Base-by-base conservation (phyloP, 1,140 invertebrate species). In the Drosophila tropicalis region DNA sequence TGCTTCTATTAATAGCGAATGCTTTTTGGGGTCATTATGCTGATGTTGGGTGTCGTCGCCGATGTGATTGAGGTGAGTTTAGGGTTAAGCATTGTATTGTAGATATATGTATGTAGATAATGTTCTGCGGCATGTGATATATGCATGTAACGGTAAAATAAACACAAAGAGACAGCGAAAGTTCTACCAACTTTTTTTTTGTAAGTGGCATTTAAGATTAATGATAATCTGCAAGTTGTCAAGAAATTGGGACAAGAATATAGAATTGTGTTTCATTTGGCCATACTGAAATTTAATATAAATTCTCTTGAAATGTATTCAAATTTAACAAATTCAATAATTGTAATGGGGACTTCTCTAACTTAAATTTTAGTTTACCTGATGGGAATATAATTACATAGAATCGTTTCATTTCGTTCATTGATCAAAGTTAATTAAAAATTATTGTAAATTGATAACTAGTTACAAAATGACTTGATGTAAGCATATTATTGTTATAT, bases 11-110 rank as follows among this genome's bases (percentile, higher is more conserved):
- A 78, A 78, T 78, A 78, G 75, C 22, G 71, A 77, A 54, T 63
- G 74, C 74, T 51, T 78, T 78, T 78, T 78, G 75, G 73, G 75
- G 75, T 78, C 75, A 78, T 77, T 77, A 77, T 62, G 62, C 70
- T 71, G 62, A 51, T 58, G 62, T 77, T 76, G 74, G 51, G 12
- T 60, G 60, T 58, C 57, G 55, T 17, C 54, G 29, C 60, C 34
- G 39, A 32, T 62, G 57, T 39, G 62, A 76, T 76, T 76, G 44
- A 76, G 74, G 70, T 76, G 70, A 72, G 64, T 51, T 61, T 34
- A 34, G 62, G 44, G 25, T 47, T 44, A 44, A 22, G 39, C 17
- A n/a, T 51, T 51, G 17, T 51, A 51, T 51, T 51, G 17, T 51
- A 22, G 44, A 51, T 51, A 51, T 22, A 51, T 51, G 12, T 22